Base-by-base conservation (phyloP, 2,797 vertebrate genomes). In the Emys orbicularis region DNA sequence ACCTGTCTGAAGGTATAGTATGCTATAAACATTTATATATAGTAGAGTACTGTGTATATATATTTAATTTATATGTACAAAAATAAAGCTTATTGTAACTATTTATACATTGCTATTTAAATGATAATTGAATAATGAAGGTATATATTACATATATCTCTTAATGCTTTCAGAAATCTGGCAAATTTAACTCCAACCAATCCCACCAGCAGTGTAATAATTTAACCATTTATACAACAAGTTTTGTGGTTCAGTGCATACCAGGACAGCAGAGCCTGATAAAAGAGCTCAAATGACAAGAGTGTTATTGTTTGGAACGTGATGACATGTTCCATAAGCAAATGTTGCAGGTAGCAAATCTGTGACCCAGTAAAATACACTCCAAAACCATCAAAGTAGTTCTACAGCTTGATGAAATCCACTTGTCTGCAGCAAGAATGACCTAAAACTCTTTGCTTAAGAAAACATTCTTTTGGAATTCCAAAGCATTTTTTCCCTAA, bases 401-500 rank as follows among this genome's bases (percentile, higher is more conserved):
- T 92, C 86, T 93, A 27, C 53, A 95, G 23, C 88, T 96, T 95
- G 94, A 93, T 94, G 95, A 95, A 96, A 96, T 94, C 77, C 90
- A 94, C 96, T 97, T 2, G 0, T 92, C 90, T 96, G 23, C 50
- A 88, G 81, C 16, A 96, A 95, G 92, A 96, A 93, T 83, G 86
- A 96, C 93, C 89, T 94, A 95, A 97, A 96, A 95, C 92, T 94
- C 93, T 95, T 96, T 41, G 23, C 21, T 25, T 10, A 54, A 92
- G 47, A 52, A 93, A 92, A 83, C 83, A n/a, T 3, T 23, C 59
- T 86, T 65, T 82, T 89, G 84, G 95, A 96, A 96, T 96, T 96
- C 86, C 93, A 95, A 95, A 94, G 94, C 95, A 97, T 97, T 92
- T 96, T 96, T 97, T 97, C 93, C 79, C 94, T 92, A 97, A 97